Conservation (phyloP, 2,888 invertebrate genomes). For the Yponomeuta cagnagella region DNA sequence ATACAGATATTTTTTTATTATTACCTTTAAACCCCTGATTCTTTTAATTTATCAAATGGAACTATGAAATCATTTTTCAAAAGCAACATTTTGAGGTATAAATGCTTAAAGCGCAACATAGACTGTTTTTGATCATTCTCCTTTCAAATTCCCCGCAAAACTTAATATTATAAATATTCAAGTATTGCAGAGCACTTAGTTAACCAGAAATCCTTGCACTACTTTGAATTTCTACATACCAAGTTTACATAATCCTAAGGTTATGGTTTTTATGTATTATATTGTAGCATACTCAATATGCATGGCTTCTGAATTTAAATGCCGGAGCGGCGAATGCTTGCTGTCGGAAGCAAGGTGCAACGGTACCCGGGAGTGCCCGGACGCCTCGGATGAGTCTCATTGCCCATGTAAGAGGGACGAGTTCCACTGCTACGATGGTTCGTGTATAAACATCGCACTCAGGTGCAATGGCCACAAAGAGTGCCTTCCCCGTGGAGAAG, state of each 20-base stretch:
- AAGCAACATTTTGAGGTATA: no score
- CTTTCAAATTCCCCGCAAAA: constrained; percentile 5
- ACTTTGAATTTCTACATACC: constrained; percentile 4
- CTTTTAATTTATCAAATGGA: no score
- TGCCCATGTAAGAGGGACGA: constrained; percentile 68
- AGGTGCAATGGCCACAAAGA: constrained; percentile 79
- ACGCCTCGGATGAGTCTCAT: constrained; percentile 62
- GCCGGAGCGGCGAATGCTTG: constrained; percentile 79
- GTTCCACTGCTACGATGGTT: constrained; percentile 77
- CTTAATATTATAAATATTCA: constrained; percentile 12
- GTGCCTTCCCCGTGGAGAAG: constrained; percentile 76
- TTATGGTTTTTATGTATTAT: constrained; percentile 47
- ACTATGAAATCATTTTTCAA: background rate
- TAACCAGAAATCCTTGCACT: background rate
- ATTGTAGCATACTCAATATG: constrained; percentile 65
- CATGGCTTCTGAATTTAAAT: constrained; percentile 78
- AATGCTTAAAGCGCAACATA: no score
- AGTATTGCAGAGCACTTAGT: background rate
- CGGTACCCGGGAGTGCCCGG: constrained; percentile 65
- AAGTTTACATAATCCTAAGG: constrained; percentile 29
- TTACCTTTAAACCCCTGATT: no score
- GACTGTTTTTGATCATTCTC: no score
- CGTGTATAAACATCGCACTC: constrained; percentile 78
- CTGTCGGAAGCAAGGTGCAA: constrained; percentile 70
- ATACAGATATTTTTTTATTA: no score